Evolutionary conservation across 2,888 invertebrate genomes (phyloP).

Genomic region (Meteorus colon): DNA sequence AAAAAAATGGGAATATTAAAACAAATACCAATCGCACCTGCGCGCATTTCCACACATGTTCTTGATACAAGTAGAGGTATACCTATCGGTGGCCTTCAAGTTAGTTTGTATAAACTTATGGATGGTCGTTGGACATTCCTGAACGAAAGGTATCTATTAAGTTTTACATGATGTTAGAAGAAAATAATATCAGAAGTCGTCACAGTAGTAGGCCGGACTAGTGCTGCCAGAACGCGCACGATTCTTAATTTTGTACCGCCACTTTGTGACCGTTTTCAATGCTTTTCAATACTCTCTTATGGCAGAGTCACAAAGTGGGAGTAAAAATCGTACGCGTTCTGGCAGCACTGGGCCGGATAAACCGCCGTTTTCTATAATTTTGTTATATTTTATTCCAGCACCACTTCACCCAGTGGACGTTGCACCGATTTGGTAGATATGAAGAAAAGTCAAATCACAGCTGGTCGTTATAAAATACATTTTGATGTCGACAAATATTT

Average conservation of each 20-base stretch:
- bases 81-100: slow-evolving; percentile 80
- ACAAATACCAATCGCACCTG: slow-evolving; percentile 63
- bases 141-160: slow-evolving; percentile 73
- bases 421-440: slow-evolving; percentile 78
- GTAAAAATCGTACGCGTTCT: too few species aligned
- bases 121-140: slow-evolving; percentile 81
- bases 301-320: too few species aligned
- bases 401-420: slow-evolving; percentile 81
- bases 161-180: background rate
- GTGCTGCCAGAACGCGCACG: too few species aligned
- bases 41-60: slow-evolving; percentile 84
- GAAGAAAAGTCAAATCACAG: slow-evolving; percentile 75
- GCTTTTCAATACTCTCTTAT: too few species aligned
- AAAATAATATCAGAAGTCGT: too few species aligned
- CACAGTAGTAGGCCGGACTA: too few species aligned
- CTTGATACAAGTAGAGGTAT: slow-evolving; percentile 82
- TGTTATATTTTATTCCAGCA: slow-evolving; percentile 60
- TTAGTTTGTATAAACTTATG: slow-evolving; percentile 80
- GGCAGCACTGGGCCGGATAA: too few species aligned
- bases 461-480: slow-evolving; percentile 83
- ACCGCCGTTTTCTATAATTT: background rate
- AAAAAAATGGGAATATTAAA: slow-evolving; percentile 2
- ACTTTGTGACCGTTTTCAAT: too few species aligned
- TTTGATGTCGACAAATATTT: slow-evolving; percentile 85
- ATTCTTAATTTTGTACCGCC: too few species aligned